phyloP scores from a whole-genome alignment of 2,888 invertebrate species.

The Micoletzkya japonica region DNA sequence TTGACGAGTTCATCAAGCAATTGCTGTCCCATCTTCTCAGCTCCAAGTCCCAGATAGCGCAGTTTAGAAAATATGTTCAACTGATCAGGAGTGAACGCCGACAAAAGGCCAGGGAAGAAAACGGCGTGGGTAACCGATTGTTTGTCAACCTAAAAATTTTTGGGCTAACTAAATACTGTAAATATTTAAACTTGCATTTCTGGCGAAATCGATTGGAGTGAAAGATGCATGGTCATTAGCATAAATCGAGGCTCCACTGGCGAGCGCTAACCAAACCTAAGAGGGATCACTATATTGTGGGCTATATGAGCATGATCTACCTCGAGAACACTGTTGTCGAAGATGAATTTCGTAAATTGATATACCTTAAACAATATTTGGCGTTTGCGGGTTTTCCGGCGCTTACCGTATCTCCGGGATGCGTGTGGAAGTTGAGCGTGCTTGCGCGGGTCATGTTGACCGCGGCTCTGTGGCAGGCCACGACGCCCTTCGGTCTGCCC shows the following conservation, averaged over 20 bases:
- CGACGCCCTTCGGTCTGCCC: constrained; percentile 55
- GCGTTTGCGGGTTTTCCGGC: too few relatives aligned
- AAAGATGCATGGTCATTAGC: constrained; percentile 37
- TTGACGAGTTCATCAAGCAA: constrained; percentile 39
- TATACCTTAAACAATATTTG: constrained; percentile 30
- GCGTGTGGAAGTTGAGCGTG: constrained; percentile 18
- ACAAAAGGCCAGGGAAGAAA: constrained; percentile 44
- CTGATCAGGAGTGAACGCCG: constrained; percentile 32
- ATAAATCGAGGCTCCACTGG: constrained; percentile 35
- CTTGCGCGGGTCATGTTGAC: constrained; percentile 40
- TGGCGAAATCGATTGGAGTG: constrained; percentile 26
- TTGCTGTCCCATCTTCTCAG: constrained; percentile 45
- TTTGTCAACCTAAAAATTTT: too few relatives aligned
- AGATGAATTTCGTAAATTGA: constrained; percentile 51
- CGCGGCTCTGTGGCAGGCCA: constrained; percentile 40
- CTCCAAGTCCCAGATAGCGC: constrained; percentile 55
- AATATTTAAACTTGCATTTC: too few relatives aligned
- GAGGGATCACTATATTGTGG: not conserved
- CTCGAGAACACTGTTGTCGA: constrained; percentile 58
- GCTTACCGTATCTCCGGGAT: too few relatives aligned
- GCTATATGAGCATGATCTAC: not conserved
- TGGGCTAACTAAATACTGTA: too few relatives aligned
- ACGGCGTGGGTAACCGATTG: constrained; percentile 49
- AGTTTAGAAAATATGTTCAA: constrained; percentile 33
- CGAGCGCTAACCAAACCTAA: constrained; percentile 39